Evolutionary conservation across 2,888 invertebrate species (phyloP), one percentile per base, ranked within the genome.

Genomic region (Erynnis tages): DNA sequence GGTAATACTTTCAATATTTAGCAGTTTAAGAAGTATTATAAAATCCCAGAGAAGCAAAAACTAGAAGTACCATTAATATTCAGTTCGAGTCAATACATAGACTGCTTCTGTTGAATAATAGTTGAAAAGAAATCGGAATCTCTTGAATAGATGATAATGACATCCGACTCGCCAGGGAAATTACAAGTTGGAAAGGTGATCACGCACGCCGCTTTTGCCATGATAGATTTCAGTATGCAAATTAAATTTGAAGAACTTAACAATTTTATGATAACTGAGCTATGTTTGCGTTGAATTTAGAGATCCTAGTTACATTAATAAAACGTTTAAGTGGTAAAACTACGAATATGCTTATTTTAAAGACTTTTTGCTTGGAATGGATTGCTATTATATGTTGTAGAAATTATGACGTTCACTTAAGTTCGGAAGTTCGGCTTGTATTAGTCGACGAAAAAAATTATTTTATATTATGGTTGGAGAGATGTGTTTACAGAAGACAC

Each of bases 71-170:
- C 13, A 19, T 29, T 19, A 14, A 37, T 27, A 29, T 47, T 14
- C 21, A 2, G 2, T 17, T 29, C 2, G 5, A n/a, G 23, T 40
- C 21, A 10, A 32, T 48, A 40, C 38, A 48, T 40, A 47, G 37
- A 64, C 62, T 62, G 43, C 35, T 48, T 16, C 16, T 16, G 16
- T 34, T 8, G 8, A 34, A 16, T 14, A 13, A 34, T 55, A 53
- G 52, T 52, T 45, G 43, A 58, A 54, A 57, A 57, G 48, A 47
- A 48, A 46, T 60, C 62, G 55, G 63, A 66, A 57, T 62, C 55
- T 54, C 66, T 67, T 84, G 85, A 84, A 86, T 82, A 70, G 76
- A 66, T 65, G 71, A 65, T 82, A 84, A 84, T 81, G 82, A 84
- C 64, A 76, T 73, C 73, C 73, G 65, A 81, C 76, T 76, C 75